phyloP scores from a whole-genome alignment of 2,797 vertebrate genomes.

The Mycteria americana region DNA sequence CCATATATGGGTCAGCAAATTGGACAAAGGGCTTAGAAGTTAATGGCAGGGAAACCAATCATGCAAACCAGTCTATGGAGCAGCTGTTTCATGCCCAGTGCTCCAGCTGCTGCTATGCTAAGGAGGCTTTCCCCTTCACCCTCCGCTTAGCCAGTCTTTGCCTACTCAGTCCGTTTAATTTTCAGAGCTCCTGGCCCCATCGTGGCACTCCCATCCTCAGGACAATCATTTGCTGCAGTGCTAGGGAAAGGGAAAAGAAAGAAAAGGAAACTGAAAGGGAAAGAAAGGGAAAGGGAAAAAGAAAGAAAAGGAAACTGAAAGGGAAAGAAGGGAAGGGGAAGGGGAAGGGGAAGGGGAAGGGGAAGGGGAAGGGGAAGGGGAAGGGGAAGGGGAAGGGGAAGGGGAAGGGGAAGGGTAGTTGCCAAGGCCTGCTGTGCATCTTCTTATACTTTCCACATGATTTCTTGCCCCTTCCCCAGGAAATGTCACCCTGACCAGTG shows the following conservation, averaged over 20 bases:
- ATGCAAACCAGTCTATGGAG: neutral
- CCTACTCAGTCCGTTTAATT: neutral
- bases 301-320: no score
- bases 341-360: neutral
- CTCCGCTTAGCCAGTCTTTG: fast-evolving
- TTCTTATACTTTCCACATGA: neutral
- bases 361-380: neutral
- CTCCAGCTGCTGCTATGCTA: neutral
- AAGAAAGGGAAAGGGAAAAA: no score
- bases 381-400: neutral
- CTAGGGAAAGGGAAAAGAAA: neutral
- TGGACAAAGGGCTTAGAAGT: neutral
- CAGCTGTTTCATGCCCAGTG: neutral
- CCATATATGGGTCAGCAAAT: neutral
- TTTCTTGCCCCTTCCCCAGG: neutral
- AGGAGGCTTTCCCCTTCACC: neutral
- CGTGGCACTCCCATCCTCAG: neutral
- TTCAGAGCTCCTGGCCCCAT: neutral
- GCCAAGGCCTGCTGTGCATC: neutral
- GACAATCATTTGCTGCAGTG: neutral
- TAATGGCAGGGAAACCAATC: neutral
- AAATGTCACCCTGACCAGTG: neutral
- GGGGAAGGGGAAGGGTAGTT: neutral
- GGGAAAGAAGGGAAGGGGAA: neutral
- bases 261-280: neutral